phyloP scores from a whole-genome alignment of 2,888 invertebrate genomes.

The Noctua fimbriata region DNA sequence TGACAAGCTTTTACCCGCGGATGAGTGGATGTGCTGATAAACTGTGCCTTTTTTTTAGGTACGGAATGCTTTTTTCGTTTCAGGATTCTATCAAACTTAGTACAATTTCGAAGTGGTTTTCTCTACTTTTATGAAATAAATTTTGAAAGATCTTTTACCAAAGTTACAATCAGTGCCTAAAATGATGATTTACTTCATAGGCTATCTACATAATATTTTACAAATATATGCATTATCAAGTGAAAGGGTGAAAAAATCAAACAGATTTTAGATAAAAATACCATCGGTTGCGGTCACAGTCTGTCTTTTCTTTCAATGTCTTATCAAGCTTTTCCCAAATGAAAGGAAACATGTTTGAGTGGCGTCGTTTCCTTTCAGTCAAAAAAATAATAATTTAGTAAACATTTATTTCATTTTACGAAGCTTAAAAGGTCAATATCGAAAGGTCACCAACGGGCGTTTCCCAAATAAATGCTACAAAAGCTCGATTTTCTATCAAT shows the following conservation, averaged over 20 bases:
- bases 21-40: slow-evolving; percentile 16
- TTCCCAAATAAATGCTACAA: not conserved
- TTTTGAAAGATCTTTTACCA: not conserved
- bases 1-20: slow-evolving; percentile 21
- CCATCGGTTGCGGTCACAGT: not conserved
- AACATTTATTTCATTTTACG: slow-evolving; percentile 2
- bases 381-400: not conserved
- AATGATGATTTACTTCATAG: not conserved
- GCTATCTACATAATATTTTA: not conserved
- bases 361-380: not conserved
- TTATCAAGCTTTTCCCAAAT: slow-evolving; percentile 2
- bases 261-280: not conserved
- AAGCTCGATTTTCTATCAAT: not conserved
- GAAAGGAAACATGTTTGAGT: slow-evolving; percentile 7
- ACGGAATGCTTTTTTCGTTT: slow-evolving; percentile 8
- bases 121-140: not conserved
- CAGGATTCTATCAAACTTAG: no score
- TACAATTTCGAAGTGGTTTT: not conserved
- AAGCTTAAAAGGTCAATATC: not conserved
- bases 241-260: not conserved
- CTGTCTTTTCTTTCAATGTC: not conserved
- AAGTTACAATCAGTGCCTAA: not conserved
- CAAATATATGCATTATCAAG: not conserved
- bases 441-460: not conserved
- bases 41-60: not conserved